phyloP scores from a whole-genome alignment of 2,797 vertebrate genomes.

The Megaceryle alcyon region DNA sequence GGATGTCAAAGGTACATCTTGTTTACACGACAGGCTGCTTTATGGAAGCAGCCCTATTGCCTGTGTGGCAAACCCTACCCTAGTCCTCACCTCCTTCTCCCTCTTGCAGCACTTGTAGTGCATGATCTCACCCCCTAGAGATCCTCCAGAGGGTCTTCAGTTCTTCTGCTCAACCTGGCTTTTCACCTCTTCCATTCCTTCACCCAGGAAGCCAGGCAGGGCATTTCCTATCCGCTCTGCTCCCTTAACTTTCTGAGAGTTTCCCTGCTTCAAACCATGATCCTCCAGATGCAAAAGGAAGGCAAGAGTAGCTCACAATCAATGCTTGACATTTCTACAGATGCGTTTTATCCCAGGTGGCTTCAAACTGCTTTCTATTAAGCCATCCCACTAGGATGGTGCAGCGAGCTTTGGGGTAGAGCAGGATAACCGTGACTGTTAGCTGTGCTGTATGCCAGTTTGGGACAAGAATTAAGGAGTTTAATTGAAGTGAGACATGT shows the following conservation, averaged over 20 bases:
- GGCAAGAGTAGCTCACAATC: not conserved
- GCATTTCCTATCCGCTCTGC: not conserved
- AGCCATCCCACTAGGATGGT: not conserved
- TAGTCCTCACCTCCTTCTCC: not conserved
- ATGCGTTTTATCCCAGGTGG: not conserved
- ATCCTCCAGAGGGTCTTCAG: not conserved
- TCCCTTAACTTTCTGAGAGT: not conserved
- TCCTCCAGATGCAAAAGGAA: not conserved
- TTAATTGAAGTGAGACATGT: conserved; percentile 42
- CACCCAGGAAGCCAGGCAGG: not conserved
- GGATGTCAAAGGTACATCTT: conserved; percentile 64
- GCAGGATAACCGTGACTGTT: not conserved
- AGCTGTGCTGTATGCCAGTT: not conserved
- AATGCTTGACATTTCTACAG: not conserved
- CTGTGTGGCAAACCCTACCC: not conserved
- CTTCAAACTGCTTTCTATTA: not conserved
- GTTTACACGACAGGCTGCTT: conserved; percentile 62
- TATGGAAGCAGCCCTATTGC: not conserved
- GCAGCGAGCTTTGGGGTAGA: not conserved
- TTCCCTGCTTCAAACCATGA: not conserved
- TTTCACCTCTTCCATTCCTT: not conserved
- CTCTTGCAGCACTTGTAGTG: not conserved
- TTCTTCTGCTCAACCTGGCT: not conserved
- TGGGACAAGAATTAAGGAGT: conserved; percentile 38
- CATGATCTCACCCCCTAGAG: not conserved